A percentile compares a stretch with the other conserved stretches of the same genome.
These are phyloP conservation scores for Hyles vespertilio DNA, from an alignment of 1,140 invertebrate species.

Conservation along the genomic window DNA sequence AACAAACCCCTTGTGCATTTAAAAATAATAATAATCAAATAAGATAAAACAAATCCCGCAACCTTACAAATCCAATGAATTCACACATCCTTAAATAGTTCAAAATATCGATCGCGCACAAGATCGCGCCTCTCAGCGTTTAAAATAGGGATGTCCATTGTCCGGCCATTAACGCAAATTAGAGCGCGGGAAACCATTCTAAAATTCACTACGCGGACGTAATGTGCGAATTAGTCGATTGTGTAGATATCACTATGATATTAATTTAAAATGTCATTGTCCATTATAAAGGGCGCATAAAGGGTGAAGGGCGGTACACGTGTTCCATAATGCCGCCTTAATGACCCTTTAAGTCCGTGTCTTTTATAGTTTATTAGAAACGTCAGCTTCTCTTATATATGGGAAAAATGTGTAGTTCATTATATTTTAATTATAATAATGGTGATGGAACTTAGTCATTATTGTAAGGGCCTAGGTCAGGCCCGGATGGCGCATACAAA, in stretches of 20 bases:
- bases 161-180: constrained; percentile 56
- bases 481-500: too few species aligned
- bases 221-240: constrained; percentile 29
- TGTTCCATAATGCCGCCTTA: constrained; percentile 19
- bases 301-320: constrained; percentile 61
- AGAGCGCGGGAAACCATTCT: constrained; percentile 39
- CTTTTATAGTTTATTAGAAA: constrained; percentile 5
- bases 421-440: too few species aligned
- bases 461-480: too few species aligned
- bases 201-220: constrained; percentile 41
- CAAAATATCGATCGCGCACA: constrained; percentile 2
- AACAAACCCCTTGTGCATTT: too few species aligned
- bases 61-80: too few species aligned
- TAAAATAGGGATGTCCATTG: constrained; percentile 42
- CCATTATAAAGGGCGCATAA: constrained; percentile 46
- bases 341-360: constrained; percentile 8
- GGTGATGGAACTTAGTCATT: too few species aligned
- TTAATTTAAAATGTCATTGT: constrained; percentile 67
- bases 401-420: too few species aligned
- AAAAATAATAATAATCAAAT: too few species aligned
- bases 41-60: too few species aligned
- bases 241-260: constrained; percentile 46
- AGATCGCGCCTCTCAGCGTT: constrained; percentile 25
- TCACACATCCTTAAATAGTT: too few species aligned
- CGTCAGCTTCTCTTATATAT: not conserved